phyloP scores from a whole-genome alignment of 2,113 vertebrate genomes.

The Syrrhaptes paradoxus region DNA sequence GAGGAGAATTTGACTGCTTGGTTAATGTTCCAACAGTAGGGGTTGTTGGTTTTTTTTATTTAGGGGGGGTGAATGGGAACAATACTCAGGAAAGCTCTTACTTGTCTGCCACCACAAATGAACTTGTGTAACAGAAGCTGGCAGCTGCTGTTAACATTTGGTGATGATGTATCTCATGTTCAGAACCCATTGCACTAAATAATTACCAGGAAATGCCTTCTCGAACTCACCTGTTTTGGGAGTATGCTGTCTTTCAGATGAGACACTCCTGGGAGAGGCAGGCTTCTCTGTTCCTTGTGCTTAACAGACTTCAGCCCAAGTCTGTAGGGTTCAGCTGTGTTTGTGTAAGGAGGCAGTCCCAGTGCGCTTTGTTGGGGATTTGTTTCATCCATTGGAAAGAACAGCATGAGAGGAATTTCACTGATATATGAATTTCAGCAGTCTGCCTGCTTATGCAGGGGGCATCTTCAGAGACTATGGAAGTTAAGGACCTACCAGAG shows the following conservation, averaged over 20 bases:
- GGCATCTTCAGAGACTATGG: too few species aligned
- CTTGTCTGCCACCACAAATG: neutral
- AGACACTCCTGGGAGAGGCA: too few species aligned
- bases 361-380: too few species aligned
- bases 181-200: neutral
- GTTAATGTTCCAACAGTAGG: neutral
- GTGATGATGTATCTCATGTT: neutral
- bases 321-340: too few species aligned
- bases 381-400: too few species aligned
- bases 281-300: too few species aligned
- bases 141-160: neutral
- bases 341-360: too few species aligned
- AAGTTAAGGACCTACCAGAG: neutral
- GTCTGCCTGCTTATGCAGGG: too few species aligned
- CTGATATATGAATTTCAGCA: too few species aligned
- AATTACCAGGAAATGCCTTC: neutral
- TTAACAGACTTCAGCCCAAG: too few species aligned
- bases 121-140: neutral
- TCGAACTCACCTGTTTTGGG: neutral
- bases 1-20: neutral
- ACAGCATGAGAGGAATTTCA: too few species aligned
- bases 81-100: neutral
- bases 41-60: neutral
- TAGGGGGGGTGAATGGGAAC: neutral
- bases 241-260: neutral